A percentile compares a stretch with the other conserved stretches of the same genome.
Evolutionary conservation across 2,113 vertebrate species (phyloP).

Genomic region (Cheirogaleus medius): DNA sequence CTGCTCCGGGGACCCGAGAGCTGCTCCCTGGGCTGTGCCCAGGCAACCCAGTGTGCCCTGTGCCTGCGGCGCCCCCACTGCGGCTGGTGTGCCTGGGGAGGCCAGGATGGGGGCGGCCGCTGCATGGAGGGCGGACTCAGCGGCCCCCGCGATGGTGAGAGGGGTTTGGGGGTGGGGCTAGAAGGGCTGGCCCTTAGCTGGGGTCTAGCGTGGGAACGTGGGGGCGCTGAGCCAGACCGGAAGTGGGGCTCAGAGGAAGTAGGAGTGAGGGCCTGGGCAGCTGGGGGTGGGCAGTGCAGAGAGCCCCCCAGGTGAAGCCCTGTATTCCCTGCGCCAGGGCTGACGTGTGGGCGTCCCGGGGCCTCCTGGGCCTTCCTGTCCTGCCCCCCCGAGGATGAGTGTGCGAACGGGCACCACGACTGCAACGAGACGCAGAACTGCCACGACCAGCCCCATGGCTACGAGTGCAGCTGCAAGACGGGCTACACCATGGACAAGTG

Average conservation of each 20-base stretch:
- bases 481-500: slow-evolving; percentile 94
- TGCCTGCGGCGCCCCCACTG: slow-evolving; percentile 93
- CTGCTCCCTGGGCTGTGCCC: slow-evolving; percentile 91
- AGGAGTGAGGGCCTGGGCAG: neutral
- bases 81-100: slow-evolving; percentile 91
- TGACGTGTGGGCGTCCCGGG: slow-evolving; percentile 80
- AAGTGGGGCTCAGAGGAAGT: neutral
- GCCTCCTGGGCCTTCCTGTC: slow-evolving; percentile 93
- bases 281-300: neutral
- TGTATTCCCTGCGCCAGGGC: slow-evolving; percentile 48
- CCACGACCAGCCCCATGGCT: slow-evolving; percentile 89
- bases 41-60: slow-evolving; percentile 91
- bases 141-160: slow-evolving; percentile 80
- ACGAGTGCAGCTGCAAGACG: slow-evolving; percentile 92
- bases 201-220: neutral
- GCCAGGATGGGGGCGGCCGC: slow-evolving; percentile 89
- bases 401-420: slow-evolving; percentile 92
- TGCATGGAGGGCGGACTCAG: slow-evolving; percentile 92
- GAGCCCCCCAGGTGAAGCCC: neutral
- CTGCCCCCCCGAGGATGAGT: slow-evolving; percentile 94
- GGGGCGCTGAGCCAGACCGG: neutral
- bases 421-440: slow-evolving; percentile 95
- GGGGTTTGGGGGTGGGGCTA: too few species aligned
- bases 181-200: neutral
- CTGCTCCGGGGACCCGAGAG: slow-evolving; percentile 90